Percentiles rank a stretch among this genome's conserved stretches.
Evolutionary conservation across 2,888 invertebrate genomes (phyloP).

Genomic region (Tetrapedia diversipes): DNA sequence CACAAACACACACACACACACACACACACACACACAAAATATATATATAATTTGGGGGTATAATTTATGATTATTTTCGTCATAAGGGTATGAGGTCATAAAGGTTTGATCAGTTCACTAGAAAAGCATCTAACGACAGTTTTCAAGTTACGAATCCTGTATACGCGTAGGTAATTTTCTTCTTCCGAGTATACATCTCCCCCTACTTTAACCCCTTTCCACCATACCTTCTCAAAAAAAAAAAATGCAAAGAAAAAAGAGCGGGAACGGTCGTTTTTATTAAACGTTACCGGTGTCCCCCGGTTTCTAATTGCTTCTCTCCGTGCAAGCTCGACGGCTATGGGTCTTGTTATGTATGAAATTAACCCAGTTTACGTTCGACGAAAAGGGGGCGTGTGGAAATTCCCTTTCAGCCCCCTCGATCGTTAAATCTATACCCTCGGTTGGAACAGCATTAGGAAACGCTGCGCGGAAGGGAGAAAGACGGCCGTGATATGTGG

Average conservation of each 20-base stretch:
- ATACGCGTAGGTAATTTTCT: too few species aligned
- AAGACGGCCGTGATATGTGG: conserved; percentile 15
- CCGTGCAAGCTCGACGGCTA: conserved; percentile 48
- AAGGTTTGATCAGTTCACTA: too few species aligned
- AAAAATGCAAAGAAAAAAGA: background rate
- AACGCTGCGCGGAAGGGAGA: conserved; percentile 20
- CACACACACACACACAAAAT: too few species aligned
- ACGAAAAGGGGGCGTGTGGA: conserved; percentile 39
- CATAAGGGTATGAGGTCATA: too few species aligned
- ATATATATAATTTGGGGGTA: too few species aligned
- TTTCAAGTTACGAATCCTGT: too few species aligned
- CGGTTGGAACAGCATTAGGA: conserved; percentile 37
- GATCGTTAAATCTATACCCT: conserved; percentile 38
- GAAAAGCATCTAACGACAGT: too few species aligned
- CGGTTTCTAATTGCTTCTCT: conserved; percentile 64
- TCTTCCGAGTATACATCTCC: too few species aligned
- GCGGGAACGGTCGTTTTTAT: conserved; percentile 14
- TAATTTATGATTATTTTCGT: too few species aligned
- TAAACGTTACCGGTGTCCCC: conserved; percentile 20
- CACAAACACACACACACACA: too few species aligned
- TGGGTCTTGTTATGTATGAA: conserved; percentile 51
- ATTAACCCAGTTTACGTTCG: conserved; percentile 68
- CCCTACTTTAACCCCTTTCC: too few species aligned
- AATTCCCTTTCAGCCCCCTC: conserved; percentile 61
- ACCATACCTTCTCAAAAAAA: too few species aligned